Base-by-base conservation (phyloP, 2,888 invertebrate species). In the Agriopis aurantiaria region DNA sequence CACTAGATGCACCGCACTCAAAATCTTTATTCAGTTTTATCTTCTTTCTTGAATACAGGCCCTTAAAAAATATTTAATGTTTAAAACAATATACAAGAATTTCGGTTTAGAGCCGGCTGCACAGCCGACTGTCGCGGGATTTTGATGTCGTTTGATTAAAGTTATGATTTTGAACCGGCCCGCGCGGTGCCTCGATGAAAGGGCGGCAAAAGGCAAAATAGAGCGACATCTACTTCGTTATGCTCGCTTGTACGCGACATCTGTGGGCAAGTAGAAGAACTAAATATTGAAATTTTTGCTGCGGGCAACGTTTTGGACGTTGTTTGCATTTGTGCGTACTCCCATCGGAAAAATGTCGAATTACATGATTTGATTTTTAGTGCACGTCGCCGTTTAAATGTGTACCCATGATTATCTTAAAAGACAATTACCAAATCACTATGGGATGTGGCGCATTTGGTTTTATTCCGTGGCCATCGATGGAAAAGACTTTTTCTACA, bases 101-200 rank as follows among this genome's bases (percentile, higher is more conserved):
- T 14, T 68, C 59, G 58, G 60, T 49, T 67, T 46, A 41, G 52
- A 62, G 57, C 48, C 57, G 59, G 65, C 58, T 68, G 59, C 68
- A 74, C 68, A 68, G 72, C 85, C 88, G 88, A 75, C 85, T 87
- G 85, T 81, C 86, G 85, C 91, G 90, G 87, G 89, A 85, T 91
- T 91, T 92, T 90, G 90, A 88, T 88, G 85, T 88, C 87, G 90
- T 89, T 91, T 91, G 90, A 88, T 86, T 87, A 84, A 79, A 81
- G 80, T 62, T 82, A 86, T 71, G 59, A 71, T 86, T 92, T 93
- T 90, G 85, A 93, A 93, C 73, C 40, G 60, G 73, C 75, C 75
- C 77, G 77, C 87, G 82, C 82, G 86, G 88, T 88, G 90, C 89
- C 84, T 83, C 77, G 71, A 55, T 53, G 76, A 78, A 83, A 80